Conservation (phyloP, 2,113 vertebrate species). For the Oryzias curvinotus region DNA sequence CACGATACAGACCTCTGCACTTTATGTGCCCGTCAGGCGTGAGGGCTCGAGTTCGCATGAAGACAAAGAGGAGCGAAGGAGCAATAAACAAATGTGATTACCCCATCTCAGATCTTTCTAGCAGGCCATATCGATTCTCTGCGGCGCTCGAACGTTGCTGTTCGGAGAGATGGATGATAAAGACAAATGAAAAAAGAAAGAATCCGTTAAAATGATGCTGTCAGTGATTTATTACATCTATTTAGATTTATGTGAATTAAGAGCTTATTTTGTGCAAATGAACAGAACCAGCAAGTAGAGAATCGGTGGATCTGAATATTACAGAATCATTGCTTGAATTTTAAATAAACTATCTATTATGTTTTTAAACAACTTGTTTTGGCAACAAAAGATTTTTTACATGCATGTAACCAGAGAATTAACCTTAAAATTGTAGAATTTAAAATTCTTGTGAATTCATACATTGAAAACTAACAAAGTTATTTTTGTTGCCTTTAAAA, state of each 20-base stretch:
- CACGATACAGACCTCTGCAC: conserved; percentile 1
- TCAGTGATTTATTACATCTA: neutral
- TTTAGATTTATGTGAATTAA: neutral
- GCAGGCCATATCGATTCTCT: conserved; percentile 41
- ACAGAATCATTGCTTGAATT: too few relatives aligned
- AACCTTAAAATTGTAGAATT: too few relatives aligned
- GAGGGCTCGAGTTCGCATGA: conserved; percentile 32
- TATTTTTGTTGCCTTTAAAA: too few relatives aligned
- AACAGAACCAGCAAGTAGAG: too few relatives aligned
- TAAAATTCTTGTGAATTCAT: too few relatives aligned
- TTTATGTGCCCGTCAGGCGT: conserved; percentile 15
- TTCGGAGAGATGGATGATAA: neutral
- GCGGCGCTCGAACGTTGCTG: conserved; percentile 6
- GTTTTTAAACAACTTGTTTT: too few relatives aligned
- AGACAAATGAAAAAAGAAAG: conserved; percentile 1
- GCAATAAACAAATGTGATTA: conserved; percentile 43
- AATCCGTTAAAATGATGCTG: neutral
- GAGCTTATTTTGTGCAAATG: too few relatives aligned
- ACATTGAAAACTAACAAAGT: too few relatives aligned
- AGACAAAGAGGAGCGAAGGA: neutral
- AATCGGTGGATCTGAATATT: too few relatives aligned
- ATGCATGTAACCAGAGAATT: too few relatives aligned
- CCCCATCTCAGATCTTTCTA: conserved; percentile 27
- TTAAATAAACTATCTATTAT: too few relatives aligned
- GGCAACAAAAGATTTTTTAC: too few relatives aligned